Percentiles rank a stretch among this genome's conserved stretches.
These are phyloP conservation scores for Lithodes maja DNA, from an alignment of 2,888 invertebrate genomes.

Conservation along the genomic window DNA sequence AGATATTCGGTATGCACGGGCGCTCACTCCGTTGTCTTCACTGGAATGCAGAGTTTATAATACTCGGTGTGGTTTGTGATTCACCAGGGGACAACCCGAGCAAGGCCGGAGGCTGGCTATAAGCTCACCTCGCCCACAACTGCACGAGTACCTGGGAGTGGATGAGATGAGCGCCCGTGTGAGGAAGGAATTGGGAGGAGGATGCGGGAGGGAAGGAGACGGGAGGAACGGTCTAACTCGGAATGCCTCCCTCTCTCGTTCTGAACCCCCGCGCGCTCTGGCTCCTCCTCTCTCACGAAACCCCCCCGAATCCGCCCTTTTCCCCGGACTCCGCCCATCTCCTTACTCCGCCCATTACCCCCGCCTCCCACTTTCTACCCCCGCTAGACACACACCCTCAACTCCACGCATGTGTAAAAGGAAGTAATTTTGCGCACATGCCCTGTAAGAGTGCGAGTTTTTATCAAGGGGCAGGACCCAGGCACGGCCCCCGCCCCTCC, in stretches of 20 bases:
- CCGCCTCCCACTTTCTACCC: conserved; percentile 43
- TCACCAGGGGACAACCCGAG: not conserved
- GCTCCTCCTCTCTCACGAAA: conserved; percentile 36
- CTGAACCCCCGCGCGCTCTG: conserved; percentile 48
- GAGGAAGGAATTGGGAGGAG: not conserved
- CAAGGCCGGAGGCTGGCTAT: not conserved
- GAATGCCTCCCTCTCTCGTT: conserved; percentile 24
- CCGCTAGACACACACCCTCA: conserved; percentile 63
- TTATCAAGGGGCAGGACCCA: conserved; percentile 64
- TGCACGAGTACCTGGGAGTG: conserved; percentile 9
- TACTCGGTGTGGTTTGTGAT: too few species aligned
- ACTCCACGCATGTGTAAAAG: conserved; percentile 67
- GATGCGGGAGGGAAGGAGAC: not conserved
- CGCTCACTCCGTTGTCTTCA: not conserved
- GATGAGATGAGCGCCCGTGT: conserved; percentile 3
- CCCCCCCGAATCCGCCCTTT: conserved; percentile 50
- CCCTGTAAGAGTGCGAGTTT: conserved; percentile 70
- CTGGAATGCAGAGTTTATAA: not conserved
- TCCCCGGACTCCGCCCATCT: conserved; percentile 54
- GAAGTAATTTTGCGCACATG: conserved; percentile 70
- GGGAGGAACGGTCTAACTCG: conserved; percentile 35
- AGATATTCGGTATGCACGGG: not conserved
- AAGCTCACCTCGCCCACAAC: conserved; percentile 8
- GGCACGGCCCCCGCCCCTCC: conserved; percentile 51
- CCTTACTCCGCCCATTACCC: conserved; percentile 62